Base-by-base conservation (phyloP, 2,888 invertebrate species). In the Caenorhabditis sp. region DNA sequence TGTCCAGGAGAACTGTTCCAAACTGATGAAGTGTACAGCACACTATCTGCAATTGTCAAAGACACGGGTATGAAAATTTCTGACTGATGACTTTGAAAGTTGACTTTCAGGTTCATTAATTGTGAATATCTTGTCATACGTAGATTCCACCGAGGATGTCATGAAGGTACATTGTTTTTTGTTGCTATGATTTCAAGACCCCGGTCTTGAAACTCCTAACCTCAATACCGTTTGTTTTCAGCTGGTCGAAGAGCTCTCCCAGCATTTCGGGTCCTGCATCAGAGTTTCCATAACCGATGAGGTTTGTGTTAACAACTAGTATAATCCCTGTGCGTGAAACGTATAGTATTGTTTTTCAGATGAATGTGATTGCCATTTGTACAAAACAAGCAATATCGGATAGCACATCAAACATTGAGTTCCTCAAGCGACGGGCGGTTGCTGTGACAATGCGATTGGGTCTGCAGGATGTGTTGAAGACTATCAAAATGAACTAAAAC, bases 1-100 rank as follows among this genome's bases (percentile, higher is more conserved):
- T 90, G 90, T 37, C 90, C 90, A 9, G 82, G 83, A 2, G 58
- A 76, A 44, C 32, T 62, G 3, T 90, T 90, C 77, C 61, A 78
- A 24, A 60, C 69, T 1, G 11, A 47, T 8, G 62, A 84, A 58
- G 55, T 65, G 35, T 62, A 87, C 20, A 56, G 56, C 18, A 51
- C 74, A 4, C 56, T 87, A 13, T 80, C 79, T 11, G 60, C 77
- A 6, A 67, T 74, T 40, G 47, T 86, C 2, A 78, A 60, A n/a
- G 67, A 60, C 11, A 50, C 58, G n/a, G 85, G 85, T 72, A 13
- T 47, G 20, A 20, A 26, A 22, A 22, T 50, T 58, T 5, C 37
- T 3, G 8, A 24, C 18, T n/a, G n/a, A n/a, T n/a, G n/a, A n/a
- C 20, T 50, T 18, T 11, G 11, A 51, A 51, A 22, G 24, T 4